Evolutionary conservation across 1,140 invertebrate genomes (phyloP).

Genomic region (Philaenus spumarius): DNA sequence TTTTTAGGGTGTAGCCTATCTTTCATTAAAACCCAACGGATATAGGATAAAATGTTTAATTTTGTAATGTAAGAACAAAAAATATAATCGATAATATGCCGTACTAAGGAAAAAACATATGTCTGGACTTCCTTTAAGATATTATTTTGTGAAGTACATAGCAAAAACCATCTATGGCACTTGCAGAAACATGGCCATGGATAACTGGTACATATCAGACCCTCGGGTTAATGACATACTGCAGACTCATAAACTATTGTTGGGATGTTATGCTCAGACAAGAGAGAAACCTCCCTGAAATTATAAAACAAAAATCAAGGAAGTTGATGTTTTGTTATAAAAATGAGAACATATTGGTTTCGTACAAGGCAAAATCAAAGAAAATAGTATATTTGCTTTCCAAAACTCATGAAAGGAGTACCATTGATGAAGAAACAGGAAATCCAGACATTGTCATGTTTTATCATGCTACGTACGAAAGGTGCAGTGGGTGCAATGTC

Average conservation of each 20-base stretch:
- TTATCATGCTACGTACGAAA: slow-evolving; percentile 34
- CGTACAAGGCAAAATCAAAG: slow-evolving; percentile 34
- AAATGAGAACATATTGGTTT: slow-evolving; percentile 34
- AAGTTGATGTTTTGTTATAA: slow-evolving; percentile 29
- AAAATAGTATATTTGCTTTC: no score
- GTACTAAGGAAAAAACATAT: slow-evolving; percentile 23
- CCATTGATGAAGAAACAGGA: slow-evolving; percentile 20
- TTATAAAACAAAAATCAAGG: background rate
- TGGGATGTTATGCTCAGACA: slow-evolving; percentile 22
- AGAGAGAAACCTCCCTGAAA: slow-evolving; percentile 21
- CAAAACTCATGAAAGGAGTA: slow-evolving; percentile 32
- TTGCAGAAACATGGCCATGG: slow-evolving; percentile 38
- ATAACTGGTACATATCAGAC: slow-evolving; percentile 40
- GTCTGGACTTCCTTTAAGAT: background rate
- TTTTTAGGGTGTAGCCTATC: slow-evolving; percentile 41
- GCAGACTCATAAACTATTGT: slow-evolving; percentile 26
- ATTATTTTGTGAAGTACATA: slow-evolving; percentile 20
- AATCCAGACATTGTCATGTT: slow-evolving; percentile 32
- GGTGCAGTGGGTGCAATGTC: slow-evolving; percentile 32
- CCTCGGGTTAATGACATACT: slow-evolving; percentile 31
- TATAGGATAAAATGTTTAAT: slow-evolving; percentile 29
- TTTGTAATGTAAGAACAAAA: slow-evolving; percentile 25
- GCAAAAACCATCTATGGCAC: slow-evolving; percentile 16
- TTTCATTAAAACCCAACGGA: slow-evolving; percentile 37
- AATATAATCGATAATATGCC: slow-evolving; percentile 28